Evolutionary conservation across 2,113 vertebrate genomes (phyloP).

Genomic region (Tyrannus savana): DNA sequence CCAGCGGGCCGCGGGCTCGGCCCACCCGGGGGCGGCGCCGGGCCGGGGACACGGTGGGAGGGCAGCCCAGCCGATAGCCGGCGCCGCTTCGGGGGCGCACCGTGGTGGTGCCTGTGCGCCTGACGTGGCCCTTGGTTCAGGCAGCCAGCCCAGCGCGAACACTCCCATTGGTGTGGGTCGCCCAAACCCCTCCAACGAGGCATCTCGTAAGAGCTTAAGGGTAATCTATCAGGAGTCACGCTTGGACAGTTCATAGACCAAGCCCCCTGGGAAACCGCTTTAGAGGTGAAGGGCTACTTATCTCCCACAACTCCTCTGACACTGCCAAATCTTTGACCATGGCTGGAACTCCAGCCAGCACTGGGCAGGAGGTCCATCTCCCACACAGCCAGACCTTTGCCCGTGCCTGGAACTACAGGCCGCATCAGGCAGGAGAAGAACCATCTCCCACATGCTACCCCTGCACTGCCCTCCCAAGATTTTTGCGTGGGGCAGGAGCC

Average conservation of each 20-base stretch:
- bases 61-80: neutral
- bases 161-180: neutral
- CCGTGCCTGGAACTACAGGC: neutral
- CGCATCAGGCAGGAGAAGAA: too few species aligned
- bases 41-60: neutral
- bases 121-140: accelerated
- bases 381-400: neutral
- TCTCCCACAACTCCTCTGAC: neutral
- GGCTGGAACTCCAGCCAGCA: neutral
- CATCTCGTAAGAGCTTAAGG: accelerated
- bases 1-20: neutral
- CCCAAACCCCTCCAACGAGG: neutral
- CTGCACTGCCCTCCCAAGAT: neutral
- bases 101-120: accelerated
- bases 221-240: accelerated
- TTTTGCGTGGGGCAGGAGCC: accelerated
- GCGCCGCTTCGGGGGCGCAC: accelerated
- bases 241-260: neutral
- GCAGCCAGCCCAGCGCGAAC: too few species aligned
- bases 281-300: neutral
- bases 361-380: accelerated
- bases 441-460: accelerated
- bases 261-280: neutral
- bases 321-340: neutral
- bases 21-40: neutral